Evolutionary conservation across 2,113 vertebrate genomes (phyloP), one percentile per base, ranked within the genome.

Genomic region (Pavo muticus): DNA sequence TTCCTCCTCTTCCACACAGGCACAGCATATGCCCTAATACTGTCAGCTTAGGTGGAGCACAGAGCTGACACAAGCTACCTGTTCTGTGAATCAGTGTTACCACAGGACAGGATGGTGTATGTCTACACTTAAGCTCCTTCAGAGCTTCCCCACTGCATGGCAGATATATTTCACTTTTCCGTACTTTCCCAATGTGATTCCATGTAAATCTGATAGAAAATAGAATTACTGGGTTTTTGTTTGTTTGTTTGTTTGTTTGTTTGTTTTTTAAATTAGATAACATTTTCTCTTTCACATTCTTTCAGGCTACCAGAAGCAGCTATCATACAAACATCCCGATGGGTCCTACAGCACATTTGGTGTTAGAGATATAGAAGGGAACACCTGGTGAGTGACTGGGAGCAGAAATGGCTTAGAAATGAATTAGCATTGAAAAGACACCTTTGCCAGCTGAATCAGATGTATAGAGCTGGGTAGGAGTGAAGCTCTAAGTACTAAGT

Each of bases 311-410:
- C 98, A 98, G 94, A 97, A 92, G 44, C 97, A 98, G 72, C 87
- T 98, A 86, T 96, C 96, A 56, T 98, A 97, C 75, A 98, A 96
- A 63, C 98, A 95, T 72, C 69, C 30, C 0, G 97, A 98, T 77
- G 97, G 98, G 14, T 98, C 98, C 17, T 98, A 97, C 76, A 98
- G 98, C 54, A 81, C 96, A 37, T 98, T 98, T 95, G 98, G 97
- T 19, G 44, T 71, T 5, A 80, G 61, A 60, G 95, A 85, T 65
- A 59, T 37, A 37, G 87, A 86, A 42, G 98, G 97, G 23, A 98
- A 98, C 52, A 98, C 97, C 18, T 98, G 98, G 97, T 98, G 91
- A 95, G 97, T 93, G 70, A 59, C 40, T 77, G 27, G 2, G 50
- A 71, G 24, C 12, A 67, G 24, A 91, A 94, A 5, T 54, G 47